These are phyloP conservation scores for Acrocyrtus sp. DNA, from an alignment of 2,888 invertebrate species.

Conservation along the genomic window DNA sequence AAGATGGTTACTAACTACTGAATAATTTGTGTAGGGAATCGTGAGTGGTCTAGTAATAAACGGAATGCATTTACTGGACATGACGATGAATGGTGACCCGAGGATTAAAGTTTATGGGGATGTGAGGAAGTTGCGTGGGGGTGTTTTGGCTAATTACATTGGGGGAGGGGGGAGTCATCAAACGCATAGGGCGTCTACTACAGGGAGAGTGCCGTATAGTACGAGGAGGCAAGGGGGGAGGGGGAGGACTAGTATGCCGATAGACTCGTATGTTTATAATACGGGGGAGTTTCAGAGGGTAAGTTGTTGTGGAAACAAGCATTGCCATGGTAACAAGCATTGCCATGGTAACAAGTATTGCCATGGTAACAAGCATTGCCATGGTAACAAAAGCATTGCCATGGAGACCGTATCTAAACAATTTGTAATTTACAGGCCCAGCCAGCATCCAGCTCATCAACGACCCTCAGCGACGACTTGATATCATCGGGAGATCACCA, in stretches of 20 bases:
- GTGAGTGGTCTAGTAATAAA: conserved; percentile 91
- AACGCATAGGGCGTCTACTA: too few species aligned
- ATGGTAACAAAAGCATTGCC: too few species aligned
- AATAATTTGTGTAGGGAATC: conserved; percentile 72
- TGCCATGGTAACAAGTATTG: too few species aligned
- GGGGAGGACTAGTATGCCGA: background rate
- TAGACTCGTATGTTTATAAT: conserved; percentile 10
- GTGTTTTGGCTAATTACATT: background rate
- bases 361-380: too few species aligned
- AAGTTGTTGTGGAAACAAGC: too few species aligned
- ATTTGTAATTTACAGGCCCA: conserved; percentile 19
- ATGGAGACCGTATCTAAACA: too few species aligned
- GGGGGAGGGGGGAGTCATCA: background rate
- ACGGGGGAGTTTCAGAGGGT: conserved; percentile 28
- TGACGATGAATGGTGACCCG: conserved; percentile 80
- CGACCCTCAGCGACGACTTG: conserved; percentile 80
- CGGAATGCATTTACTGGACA: conserved; percentile 83
- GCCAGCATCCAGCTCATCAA: conserved; percentile 22
- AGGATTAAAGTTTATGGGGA: conserved; percentile 83
- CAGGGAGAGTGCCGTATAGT: background rate
- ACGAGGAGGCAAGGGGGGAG: background rate
- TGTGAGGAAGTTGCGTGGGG: conserved; percentile 69
- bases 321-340: too few species aligned
- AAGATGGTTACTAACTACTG: background rate
- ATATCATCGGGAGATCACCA: conserved; percentile 94